phyloP scores from a whole-genome alignment of 2,797 vertebrate species.

The Alosa sapidissima region DNA sequence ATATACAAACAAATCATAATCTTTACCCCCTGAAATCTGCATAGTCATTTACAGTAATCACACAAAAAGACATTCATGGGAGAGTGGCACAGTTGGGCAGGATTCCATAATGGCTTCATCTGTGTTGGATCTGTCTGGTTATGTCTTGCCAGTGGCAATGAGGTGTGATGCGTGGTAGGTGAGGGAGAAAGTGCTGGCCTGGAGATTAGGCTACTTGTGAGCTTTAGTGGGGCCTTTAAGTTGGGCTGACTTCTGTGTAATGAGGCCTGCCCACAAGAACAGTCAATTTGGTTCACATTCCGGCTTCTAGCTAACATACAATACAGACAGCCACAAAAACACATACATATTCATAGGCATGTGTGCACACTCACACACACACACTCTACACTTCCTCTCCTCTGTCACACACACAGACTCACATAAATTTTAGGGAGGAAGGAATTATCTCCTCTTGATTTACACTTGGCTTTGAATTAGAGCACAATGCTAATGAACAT shows the following conservation, averaged over 20 bases:
- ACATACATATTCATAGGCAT: slow-evolving; percentile 16
- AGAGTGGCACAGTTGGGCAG: neutral
- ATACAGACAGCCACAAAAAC: neutral
- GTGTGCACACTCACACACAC: neutral
- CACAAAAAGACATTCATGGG: neutral
- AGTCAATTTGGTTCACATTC: neutral
- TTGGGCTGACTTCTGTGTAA: neutral
- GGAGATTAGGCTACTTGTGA: neutral
- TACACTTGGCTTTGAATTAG: slow-evolving; percentile 44
- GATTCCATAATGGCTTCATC: neutral
- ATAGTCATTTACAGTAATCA: neutral
- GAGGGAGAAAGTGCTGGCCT: too few species aligned
- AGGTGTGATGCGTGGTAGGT: neutral
- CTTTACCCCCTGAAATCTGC: neutral
- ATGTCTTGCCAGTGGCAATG: neutral
- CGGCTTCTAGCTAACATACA: neutral
- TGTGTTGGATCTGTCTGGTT: neutral
- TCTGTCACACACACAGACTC: neutral
- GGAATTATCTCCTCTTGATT: slow-evolving; percentile 29
- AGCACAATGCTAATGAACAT: slow-evolving; percentile 21
- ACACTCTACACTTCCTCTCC: too few species aligned
- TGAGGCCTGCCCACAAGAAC: neutral
- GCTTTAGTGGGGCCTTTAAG: neutral
- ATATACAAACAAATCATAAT: neutral
- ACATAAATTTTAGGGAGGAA: neutral